Percentiles rank a stretch among this genome's conserved stretches.
phyloP scores from a whole-genome alignment of 2,113 vertebrate genomes.

The Cercocebus atys region DNA sequence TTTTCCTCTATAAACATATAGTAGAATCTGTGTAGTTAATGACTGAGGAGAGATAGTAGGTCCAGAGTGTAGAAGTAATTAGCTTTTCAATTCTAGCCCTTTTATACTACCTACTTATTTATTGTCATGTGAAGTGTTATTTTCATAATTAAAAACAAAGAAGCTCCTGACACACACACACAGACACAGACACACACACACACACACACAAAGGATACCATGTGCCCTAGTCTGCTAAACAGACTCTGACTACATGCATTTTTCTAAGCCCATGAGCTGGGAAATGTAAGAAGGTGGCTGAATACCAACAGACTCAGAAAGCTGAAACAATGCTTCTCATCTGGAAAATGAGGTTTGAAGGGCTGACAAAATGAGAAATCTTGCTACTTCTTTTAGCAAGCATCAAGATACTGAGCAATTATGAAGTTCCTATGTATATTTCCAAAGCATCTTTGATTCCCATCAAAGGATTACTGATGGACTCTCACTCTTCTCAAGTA shows the following conservation, averaged over 20 bases:
- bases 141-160: slow-evolving; percentile 1
- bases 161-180: neutral
- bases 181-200: neutral
- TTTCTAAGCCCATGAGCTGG: neutral
- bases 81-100: neutral
- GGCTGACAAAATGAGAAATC: neutral
- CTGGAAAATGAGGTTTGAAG: neutral
- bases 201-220: neutral
- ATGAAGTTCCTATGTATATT: neutral
- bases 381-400: neutral
- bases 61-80: neutral
- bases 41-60: neutral
- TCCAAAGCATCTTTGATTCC: neutral
- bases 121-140: neutral
- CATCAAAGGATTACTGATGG: neutral
- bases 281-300: neutral
- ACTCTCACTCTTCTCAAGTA: neutral
- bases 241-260: neutral
- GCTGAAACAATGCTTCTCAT: neutral
- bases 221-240: neutral
- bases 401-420: neutral
- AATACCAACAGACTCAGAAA: neutral
- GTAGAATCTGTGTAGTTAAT: neutral
- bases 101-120: neutral
- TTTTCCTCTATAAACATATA: neutral